phyloP scores from a whole-genome alignment of 2,888 invertebrate species.

The Euspilapteryx auroguttella region DNA sequence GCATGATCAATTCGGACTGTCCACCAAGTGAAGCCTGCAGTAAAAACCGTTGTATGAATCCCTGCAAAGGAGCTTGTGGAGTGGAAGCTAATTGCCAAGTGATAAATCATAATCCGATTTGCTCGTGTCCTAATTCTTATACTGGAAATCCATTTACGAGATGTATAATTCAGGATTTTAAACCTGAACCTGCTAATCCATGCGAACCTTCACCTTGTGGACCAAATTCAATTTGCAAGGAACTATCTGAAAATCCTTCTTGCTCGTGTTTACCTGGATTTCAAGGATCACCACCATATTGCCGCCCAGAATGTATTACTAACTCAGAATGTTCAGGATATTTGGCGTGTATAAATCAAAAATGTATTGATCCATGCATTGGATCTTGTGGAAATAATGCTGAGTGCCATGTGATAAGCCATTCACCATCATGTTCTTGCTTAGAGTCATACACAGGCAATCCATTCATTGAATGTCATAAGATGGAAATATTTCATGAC shows the following conservation, averaged over 20 bases:
- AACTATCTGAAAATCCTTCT: slow-evolving; percentile 67
- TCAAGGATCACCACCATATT: slow-evolving; percentile 73
- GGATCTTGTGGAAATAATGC: slow-evolving; percentile 73
- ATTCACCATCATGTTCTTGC: slow-evolving; percentile 74
- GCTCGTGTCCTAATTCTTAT: slow-evolving; percentile 67
- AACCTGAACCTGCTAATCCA: slow-evolving; percentile 60
- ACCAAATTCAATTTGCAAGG: slow-evolving; percentile 73
- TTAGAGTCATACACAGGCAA: slow-evolving; percentile 69
- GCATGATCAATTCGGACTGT: slow-evolving; percentile 75
- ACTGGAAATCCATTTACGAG: slow-evolving; percentile 78
- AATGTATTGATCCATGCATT: slow-evolving; percentile 75
- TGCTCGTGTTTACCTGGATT: slow-evolving; percentile 74
- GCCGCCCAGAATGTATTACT: slow-evolving; percentile 78
- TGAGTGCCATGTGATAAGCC: slow-evolving; percentile 74
- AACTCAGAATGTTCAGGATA: slow-evolving; percentile 73
- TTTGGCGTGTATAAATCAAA: slow-evolving; percentile 74
- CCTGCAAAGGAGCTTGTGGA: slow-evolving; percentile 84
- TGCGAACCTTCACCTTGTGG: slow-evolving; percentile 81
- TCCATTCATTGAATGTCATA: slow-evolving; percentile 70
- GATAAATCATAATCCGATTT: slow-evolving; percentile 80
- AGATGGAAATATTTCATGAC: slow-evolving; percentile 31
- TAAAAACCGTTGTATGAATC: slow-evolving; percentile 79
- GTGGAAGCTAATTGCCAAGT: slow-evolving; percentile 74
- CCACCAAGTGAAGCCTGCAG: slow-evolving; percentile 72
- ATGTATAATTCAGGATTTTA: slow-evolving; percentile 57